phyloP scores from a whole-genome alignment of 2,113 vertebrate species.

The Protobothrops flavoviridis region DNA sequence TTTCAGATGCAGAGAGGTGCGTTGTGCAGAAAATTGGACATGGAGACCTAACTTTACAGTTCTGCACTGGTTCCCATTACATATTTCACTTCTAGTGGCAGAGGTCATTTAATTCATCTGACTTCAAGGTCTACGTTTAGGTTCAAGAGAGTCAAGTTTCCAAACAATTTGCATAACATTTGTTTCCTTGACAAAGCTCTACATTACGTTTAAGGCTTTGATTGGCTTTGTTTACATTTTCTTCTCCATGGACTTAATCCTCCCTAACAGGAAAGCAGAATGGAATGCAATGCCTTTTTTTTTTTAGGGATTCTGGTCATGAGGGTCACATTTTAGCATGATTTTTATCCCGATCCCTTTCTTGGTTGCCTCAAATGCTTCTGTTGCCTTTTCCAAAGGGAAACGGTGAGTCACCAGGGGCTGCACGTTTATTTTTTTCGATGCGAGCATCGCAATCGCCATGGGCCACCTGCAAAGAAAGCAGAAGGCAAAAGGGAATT shows the following conservation, averaged over 20 bases:
- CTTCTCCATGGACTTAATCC: neutral
- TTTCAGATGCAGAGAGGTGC: neutral
- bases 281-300: conserved; percentile 28
- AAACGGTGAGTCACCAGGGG: conserved; percentile 94
- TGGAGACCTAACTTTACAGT: neutral
- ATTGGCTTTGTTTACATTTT: neutral
- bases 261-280: neutral
- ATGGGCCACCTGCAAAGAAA: conserved; percentile 86
- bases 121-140: neutral
- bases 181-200: neutral
- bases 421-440: conserved; percentile 85
- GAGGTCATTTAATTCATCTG: neutral
- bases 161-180: conserved; percentile 12
- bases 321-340: conserved; percentile 94
- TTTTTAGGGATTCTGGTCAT: conserved; percentile 81
- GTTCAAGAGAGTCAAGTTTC: neutral
- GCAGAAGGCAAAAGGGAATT: neutral
- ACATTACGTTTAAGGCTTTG: neutral
- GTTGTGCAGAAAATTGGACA: neutral
- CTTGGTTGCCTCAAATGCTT: conserved; percentile 88
- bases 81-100: neutral
- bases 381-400: conserved; percentile 86
- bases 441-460: conserved; percentile 88
- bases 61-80: neutral
- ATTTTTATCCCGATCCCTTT: conserved; percentile 89